Evolutionary conservation across 1,140 invertebrate genomes (phyloP), one percentile per base, ranked within the genome.

Genomic region (Psilanteris sp.): DNA sequence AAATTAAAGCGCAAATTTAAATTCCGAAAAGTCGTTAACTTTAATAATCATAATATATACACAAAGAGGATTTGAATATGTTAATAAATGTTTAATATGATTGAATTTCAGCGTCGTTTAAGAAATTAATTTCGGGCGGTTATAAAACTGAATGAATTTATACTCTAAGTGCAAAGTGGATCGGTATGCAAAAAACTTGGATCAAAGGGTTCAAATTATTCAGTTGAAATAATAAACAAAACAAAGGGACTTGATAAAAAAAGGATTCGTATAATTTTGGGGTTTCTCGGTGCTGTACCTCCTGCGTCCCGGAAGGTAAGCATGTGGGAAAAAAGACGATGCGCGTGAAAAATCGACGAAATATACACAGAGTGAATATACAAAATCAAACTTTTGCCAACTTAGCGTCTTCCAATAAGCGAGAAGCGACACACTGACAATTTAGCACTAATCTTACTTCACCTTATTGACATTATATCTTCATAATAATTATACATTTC

Each of bases 311-410:
- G 79, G 79, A 86, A 85, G 82, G 79, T 80, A 85, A 84, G 83
- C 84, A 85, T 85, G 85, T 87, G 72, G 78, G 62, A 83, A 80
- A 87, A 87, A 85, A 85, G 78, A 82, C 46, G 77, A 81, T 20
- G 79, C 81, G 81, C 79, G 81, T 85, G 82, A 83, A 84, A 83
- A 81, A 18, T 70, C 48, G 59, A 71, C 62, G 43, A 67, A 73
- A 68, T 62, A n/a, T n/a, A 77, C 74, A 77, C 16, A 59, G 34
- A 72, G 46, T 62, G 61, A 75, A 52, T 36, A 64, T 50, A 77
- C 50, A 77, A 66, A 57, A 71, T 67, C 52, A 71, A 73, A 62
- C 52, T 46, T 46, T 76, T 57, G 71, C 59, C 26, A 66, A 71
- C 31, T 67, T 55, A 73, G 67, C 73, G 24, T 66, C 13, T 67